These are phyloP conservation scores for Pyrrhosoma nymphula DNA, from an alignment of 2,888 invertebrate species.

Conservation along the genomic window DNA sequence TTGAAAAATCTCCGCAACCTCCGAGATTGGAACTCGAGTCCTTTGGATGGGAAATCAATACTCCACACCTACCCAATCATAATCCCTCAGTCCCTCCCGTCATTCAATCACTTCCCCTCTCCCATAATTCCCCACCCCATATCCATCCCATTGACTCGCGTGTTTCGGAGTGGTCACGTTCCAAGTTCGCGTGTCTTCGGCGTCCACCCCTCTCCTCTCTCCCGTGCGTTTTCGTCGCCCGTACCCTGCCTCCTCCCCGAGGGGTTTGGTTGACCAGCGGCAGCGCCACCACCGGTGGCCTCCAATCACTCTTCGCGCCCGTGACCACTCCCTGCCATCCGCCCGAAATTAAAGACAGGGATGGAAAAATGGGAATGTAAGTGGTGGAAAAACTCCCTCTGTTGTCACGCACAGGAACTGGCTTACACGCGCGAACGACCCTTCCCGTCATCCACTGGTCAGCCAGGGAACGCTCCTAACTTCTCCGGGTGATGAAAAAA, in stretches of 20 bases:
- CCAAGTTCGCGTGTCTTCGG: not conserved
- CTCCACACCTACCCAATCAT: too few species aligned
- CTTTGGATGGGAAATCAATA: too few species aligned
- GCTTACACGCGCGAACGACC: not conserved
- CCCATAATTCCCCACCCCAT: not conserved
- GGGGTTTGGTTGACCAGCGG: not conserved
- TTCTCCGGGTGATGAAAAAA: too few species aligned
- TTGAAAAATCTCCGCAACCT: too few species aligned
- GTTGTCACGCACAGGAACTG: not conserved
- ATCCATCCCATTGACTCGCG: not conserved
- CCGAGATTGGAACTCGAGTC: too few species aligned
- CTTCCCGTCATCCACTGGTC: not conserved
- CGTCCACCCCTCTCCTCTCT: not conserved
- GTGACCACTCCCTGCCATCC: conserved; percentile 1
- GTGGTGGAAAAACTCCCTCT: not conserved
- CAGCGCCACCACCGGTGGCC: not conserved
- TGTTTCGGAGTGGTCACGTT: not conserved
- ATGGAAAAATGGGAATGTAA: not conserved
- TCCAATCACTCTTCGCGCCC: not conserved
- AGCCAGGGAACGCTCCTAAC: not conserved
- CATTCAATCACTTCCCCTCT: not conserved
- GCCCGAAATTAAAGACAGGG: not conserved
- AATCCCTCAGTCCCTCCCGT: too few species aligned
- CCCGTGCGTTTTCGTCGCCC: not conserved
- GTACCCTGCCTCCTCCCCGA: not conserved